Conservation (phyloP, 1,140 invertebrate genomes). For the Arctopsyche grandis region DNA sequence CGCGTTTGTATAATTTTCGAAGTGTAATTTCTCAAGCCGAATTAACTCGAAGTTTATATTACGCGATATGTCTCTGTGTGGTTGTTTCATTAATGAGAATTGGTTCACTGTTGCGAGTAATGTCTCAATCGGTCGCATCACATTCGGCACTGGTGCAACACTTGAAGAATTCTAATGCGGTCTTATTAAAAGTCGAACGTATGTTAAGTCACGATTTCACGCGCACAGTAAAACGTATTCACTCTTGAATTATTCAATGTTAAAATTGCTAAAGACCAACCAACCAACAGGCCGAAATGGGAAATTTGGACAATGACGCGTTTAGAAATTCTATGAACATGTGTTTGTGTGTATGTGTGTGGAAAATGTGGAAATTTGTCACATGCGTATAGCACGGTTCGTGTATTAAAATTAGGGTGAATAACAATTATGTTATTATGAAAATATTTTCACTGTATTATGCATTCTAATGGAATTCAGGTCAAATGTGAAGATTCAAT, state of each 20-base stretch:
- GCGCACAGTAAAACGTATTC: constrained; percentile 17
- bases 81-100: no score
- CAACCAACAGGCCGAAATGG: neutral
- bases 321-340: neutral
- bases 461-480: no score
- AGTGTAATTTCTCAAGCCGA: no score
- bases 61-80: no score
- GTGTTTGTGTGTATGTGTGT: no score
- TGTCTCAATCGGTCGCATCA: no score
- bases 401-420: neutral
- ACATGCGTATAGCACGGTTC: neutral
- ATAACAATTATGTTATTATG: no score
- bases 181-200: neutral
- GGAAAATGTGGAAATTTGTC: neutral
- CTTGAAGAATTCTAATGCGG: constrained; percentile 17
- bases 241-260: constrained; percentile 40
- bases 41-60: no score
- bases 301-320: constrained; percentile 2
- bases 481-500: no score
- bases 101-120: no score
- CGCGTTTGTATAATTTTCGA: neutral
- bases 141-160: neutral
- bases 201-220: constrained; percentile 34
- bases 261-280: constrained; percentile 33
- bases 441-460: no score